These are phyloP conservation scores for Cephus pygmeus DNA, from an alignment of 2,888 invertebrate species.

Conservation along the genomic window DNA sequence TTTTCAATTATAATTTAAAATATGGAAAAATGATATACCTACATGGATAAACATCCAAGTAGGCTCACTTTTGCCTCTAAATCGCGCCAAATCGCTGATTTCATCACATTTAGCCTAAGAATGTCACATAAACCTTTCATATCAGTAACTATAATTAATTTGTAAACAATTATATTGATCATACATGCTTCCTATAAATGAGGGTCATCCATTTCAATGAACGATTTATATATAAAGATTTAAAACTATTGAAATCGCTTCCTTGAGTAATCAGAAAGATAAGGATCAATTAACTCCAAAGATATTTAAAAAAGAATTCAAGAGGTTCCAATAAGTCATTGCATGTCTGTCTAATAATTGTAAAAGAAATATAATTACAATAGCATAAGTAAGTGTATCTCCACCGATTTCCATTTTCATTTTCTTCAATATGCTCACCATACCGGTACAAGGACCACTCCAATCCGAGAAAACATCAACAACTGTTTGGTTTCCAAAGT, in stretches of 20 bases:
- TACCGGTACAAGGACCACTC: slow-evolving; percentile 92
- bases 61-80: slow-evolving; percentile 88
- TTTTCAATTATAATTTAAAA: background rate
- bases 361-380: slow-evolving; percentile 69
- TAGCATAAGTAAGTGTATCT: slow-evolving; percentile 83
- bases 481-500: slow-evolving; percentile 68
- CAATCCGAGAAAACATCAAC: slow-evolving; percentile 94
- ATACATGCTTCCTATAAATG: background rate
- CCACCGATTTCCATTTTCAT: slow-evolving; percentile 91
- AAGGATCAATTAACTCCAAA: background rate
- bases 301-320: slow-evolving; percentile 25
- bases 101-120: slow-evolving; percentile 70
- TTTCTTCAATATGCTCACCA: slow-evolving; percentile 87
- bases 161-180: background rate
- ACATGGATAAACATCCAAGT: slow-evolving; percentile 85
- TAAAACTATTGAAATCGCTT: background rate
- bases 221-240: background rate
- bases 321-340: too few species aligned
- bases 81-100: slow-evolving; percentile 79
- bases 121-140: too few species aligned
- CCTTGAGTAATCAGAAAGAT: background rate
- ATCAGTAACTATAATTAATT: background rate
- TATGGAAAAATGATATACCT: slow-evolving; percentile 23
- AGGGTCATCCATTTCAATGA: background rate
- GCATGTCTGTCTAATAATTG: background rate